A percentile compares a stretch with the other conserved stretches of the same genome.
These are phyloP conservation scores for Elephas maximus DNA, from an alignment of 2,113 vertebrate species.

Conservation along the genomic window DNA sequence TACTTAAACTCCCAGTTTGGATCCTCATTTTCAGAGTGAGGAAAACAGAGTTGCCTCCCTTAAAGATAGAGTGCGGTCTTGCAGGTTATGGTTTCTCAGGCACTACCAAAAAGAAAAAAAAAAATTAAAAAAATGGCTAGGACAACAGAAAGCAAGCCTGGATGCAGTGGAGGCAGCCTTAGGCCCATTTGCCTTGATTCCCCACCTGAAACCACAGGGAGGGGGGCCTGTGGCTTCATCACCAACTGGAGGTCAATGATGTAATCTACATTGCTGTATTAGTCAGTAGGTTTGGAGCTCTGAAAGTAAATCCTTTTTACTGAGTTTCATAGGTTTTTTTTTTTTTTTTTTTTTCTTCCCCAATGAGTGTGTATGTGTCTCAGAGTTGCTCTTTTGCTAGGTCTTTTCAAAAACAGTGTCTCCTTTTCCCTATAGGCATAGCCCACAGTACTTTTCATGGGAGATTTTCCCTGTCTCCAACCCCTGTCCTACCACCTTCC, in stretches of 20 bases:
- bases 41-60: not conserved
- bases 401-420: not conserved
- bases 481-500: not conserved
- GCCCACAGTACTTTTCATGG: not conserved
- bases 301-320: not conserved
- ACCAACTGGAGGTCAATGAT: fast-evolving
- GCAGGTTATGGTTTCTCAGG: not conserved
- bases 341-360: not conserved
- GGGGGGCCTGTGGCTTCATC: not conserved
- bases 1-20: not conserved
- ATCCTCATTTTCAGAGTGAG: not conserved
- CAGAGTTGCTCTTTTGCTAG: not conserved
- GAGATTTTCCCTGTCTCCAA: not conserved
- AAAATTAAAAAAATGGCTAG: not conserved
- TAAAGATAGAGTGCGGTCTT: not conserved
- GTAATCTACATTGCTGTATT: not conserved
- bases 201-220: not conserved
- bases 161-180: not conserved
- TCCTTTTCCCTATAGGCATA: not conserved
- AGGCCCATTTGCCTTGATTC: not conserved
- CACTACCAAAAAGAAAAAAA: not conserved
- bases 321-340: not conserved
- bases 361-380: not conserved
- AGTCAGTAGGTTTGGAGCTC: not conserved
- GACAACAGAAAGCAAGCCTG: not conserved